Evolutionary conservation across 2,113 vertebrate genomes (phyloP).

Genomic region (Nothoprocta perdicaria): DNA sequence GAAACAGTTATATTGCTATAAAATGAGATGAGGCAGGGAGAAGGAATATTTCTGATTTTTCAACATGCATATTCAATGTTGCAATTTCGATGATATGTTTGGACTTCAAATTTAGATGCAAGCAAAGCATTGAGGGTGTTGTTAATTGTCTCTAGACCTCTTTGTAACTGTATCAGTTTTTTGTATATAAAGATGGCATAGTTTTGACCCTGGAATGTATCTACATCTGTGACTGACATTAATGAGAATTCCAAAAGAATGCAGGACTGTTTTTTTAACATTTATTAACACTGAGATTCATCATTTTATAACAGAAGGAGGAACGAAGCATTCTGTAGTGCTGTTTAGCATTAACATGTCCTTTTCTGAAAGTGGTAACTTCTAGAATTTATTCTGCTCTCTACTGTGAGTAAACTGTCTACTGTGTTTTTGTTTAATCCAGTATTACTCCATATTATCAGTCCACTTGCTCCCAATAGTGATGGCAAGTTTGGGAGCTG

Average conservation of each 20-base stretch:
- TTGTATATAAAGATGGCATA: not conserved
- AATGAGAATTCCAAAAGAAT: not conserved
- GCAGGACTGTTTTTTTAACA: not conserved
- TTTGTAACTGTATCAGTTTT: not conserved
- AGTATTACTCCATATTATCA: not conserved
- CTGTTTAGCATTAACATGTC: not conserved
- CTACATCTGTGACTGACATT: not conserved
- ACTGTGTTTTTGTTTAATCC: not conserved
- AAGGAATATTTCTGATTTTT: not conserved
- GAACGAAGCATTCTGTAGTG: not conserved
- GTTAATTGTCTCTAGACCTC: not conserved
- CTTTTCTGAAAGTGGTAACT: not conserved
- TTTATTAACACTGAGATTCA: not conserved
- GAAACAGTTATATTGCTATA: not conserved
- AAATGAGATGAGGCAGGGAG: not conserved
- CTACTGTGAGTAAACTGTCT: not conserved
- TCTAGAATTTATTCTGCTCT: not conserved
- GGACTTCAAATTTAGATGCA: not conserved
- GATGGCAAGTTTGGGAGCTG: not conserved
- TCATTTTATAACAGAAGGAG: not conserved
- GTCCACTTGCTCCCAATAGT: not conserved
- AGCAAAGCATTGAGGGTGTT: not conserved
- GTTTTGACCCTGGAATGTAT: not conserved
- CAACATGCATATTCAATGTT: not conserved
- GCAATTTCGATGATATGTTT: not conserved